Evolutionary conservation across 2,888 invertebrate genomes (phyloP), one percentile per base, ranked within the genome.

Genomic region (Lapara coniferarum): DNA sequence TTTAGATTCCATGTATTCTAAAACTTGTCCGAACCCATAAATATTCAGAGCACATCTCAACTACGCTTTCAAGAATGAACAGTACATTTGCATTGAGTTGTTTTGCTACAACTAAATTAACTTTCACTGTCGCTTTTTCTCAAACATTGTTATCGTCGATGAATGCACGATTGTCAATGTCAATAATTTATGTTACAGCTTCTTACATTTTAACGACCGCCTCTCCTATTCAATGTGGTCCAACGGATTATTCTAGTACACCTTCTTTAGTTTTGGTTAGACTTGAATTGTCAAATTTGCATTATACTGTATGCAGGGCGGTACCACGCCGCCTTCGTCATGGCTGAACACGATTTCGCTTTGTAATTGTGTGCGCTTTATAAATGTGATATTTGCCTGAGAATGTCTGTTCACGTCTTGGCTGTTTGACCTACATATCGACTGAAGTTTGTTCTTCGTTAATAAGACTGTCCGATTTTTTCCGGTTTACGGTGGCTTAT

Each of bases 351-450:
- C 83, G 79, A 79, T 73, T 74, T 72, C 67, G 70, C 75, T 78
- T 77, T 83, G 53, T 69, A 81, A 79, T 81, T 82, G 73, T 75
- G 67, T 70, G 66, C 70, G 75, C 75, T 77, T 77, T 70, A 77
- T 76, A 72, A 57, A 71, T 67, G 59, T 66, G 69, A 72, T 75
- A 71, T 75, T 76, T 71, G 72, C 72, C 57, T 72, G 73, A 71
- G 74, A 77, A 77, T 75, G 76, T 79, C 75, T 77, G 77, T 76
- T 74, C 80, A 82, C 82, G 81, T 78, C 74, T 73, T 73, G 69
- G 66, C 49, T 63, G 63, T 63, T 63, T 63, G 63, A 63, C 63
- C 63, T 49, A 63, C 19, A 49, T 58, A 44, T 67, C 7, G 13
- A 12, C 49, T 49, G 49, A 49, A 63, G 63, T 63, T 46, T 19